Conservation (phyloP, 1,140 invertebrate species). For the Leptinotarsa defecta region DNA sequence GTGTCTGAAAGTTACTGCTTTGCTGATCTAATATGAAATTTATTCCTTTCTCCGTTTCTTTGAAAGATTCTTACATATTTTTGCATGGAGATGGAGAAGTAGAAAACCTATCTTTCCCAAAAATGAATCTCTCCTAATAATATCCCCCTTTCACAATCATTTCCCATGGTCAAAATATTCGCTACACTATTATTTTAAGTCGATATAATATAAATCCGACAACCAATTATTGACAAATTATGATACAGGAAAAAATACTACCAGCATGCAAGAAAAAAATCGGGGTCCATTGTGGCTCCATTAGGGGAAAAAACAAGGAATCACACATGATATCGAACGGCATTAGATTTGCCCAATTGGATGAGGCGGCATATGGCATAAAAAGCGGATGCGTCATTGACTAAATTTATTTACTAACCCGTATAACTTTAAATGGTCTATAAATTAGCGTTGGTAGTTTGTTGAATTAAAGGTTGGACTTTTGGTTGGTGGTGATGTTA, state of each 20-base stretch:
- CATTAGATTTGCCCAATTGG: conserved; percentile 22
- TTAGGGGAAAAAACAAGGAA: conserved; percentile 13
- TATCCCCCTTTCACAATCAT: no score
- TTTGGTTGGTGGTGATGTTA: not conserved
- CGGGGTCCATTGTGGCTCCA: conserved; percentile 15
- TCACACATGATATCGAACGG: conserved; percentile 8
- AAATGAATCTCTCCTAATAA: no score
- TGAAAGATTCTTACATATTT: no score
- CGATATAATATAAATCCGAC: not conserved
- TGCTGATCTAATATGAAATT: no score
- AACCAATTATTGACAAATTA: not conserved
- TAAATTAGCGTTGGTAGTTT: conserved; percentile 18
- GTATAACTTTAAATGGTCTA: conserved; percentile 22
- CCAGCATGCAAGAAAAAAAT: conserved; percentile 12
- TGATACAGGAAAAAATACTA: conserved; percentile 9
- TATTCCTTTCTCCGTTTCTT: no score
- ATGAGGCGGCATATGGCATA: conserved; percentile 11
- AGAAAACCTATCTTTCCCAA: no score
- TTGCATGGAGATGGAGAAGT: no score
- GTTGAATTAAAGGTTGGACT: not conserved
- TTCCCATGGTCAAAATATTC: no score
- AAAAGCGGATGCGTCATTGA: conserved; percentile 15
- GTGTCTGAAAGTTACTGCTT: no score
- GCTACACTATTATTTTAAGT: no score
- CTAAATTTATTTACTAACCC: conserved; percentile 16